phyloP scores from a whole-genome alignment of 2,888 invertebrate species.

The Monochamus alternatus region DNA sequence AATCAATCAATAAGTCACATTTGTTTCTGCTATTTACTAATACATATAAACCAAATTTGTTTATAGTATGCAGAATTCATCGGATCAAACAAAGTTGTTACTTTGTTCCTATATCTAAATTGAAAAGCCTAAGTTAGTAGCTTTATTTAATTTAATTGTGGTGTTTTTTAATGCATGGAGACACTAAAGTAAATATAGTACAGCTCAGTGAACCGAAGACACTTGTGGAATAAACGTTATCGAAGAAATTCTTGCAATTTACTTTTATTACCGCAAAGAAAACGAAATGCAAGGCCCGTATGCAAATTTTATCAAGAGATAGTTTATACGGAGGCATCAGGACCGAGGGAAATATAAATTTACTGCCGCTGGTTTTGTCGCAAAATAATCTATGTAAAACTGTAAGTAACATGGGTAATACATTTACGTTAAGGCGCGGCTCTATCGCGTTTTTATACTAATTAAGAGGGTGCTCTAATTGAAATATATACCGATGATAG shows the following conservation, averaged over 20 bases:
- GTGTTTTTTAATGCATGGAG: no score
- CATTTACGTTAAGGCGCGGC: conserved; percentile 60
- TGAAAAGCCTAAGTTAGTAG: no score
- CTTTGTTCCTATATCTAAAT: no score
- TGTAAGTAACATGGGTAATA: conserved; percentile 61
- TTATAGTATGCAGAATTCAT: no score
- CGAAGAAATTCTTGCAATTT: conserved; percentile 40
- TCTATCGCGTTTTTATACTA: conserved; percentile 58
- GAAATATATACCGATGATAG: conserved; percentile 64
- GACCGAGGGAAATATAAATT: conserved; percentile 17
- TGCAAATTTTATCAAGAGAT: conserved; percentile 41
- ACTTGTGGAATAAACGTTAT: conserved; percentile 42
- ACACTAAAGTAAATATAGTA: neutral
- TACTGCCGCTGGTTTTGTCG: conserved; percentile 34
- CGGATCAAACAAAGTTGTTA: no score
- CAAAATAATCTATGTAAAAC: conserved; percentile 58
- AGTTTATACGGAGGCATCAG: conserved; percentile 15
- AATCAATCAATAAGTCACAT: no score
- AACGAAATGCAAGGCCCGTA: conserved; percentile 29
- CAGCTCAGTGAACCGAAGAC: conserved; percentile 17
- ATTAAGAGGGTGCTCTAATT: conserved; percentile 65
- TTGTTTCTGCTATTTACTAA: no score
- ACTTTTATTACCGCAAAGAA: conserved; percentile 45
- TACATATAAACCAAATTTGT: no score
- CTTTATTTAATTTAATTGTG: no score